These are phyloP conservation scores for Drosophila dunni DNA, from an alignment of 1,140 invertebrate species.

Conservation along the genomic window DNA sequence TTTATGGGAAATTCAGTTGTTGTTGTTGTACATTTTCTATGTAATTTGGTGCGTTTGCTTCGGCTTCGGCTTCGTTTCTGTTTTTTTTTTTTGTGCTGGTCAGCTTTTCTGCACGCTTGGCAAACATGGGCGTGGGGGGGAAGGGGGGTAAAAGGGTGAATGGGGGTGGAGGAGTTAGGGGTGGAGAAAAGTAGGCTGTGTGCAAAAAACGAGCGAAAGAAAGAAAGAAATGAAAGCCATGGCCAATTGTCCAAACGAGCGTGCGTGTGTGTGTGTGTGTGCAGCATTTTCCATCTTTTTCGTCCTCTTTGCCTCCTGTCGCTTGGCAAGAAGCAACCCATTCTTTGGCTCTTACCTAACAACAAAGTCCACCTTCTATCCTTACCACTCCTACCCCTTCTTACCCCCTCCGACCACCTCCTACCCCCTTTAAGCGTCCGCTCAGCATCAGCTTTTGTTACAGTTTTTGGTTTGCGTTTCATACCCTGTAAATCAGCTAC, in stretches of 20 bases:
- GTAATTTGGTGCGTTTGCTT: constrained; percentile 71
- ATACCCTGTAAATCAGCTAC: constrained; percentile 25
- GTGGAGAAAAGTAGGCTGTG: constrained; percentile 23
- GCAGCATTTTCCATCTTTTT: constrained; percentile 39
- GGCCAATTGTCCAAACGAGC: constrained; percentile 76
- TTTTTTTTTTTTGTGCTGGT: constrained; percentile 70
- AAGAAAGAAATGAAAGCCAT: constrained; percentile 45
- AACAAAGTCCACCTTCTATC: neutral
- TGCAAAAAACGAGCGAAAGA: constrained; percentile 17
- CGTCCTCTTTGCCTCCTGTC: constrained; percentile 14
- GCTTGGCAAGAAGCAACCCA: constrained; percentile 37
- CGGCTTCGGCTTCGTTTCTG: neutral
- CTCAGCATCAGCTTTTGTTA: constrained; percentile 67
- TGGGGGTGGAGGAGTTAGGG: neutral
- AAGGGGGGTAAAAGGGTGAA: too few species aligned
- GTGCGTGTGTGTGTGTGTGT: constrained; percentile 31
- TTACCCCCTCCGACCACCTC: neutral
- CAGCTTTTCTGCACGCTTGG: constrained; percentile 79
- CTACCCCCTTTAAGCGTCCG: constrained; percentile 11
- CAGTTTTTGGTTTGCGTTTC: constrained; percentile 30
- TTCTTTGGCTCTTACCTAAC: constrained; percentile 44
- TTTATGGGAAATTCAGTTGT: constrained; percentile 46
- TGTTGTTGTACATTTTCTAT: constrained; percentile 71
- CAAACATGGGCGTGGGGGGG: constrained; percentile 44
- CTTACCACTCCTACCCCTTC: neutral